Evolutionary conservation across 2,797 vertebrate genomes (phyloP).

Genomic region (Cottoperca gobio): DNA sequence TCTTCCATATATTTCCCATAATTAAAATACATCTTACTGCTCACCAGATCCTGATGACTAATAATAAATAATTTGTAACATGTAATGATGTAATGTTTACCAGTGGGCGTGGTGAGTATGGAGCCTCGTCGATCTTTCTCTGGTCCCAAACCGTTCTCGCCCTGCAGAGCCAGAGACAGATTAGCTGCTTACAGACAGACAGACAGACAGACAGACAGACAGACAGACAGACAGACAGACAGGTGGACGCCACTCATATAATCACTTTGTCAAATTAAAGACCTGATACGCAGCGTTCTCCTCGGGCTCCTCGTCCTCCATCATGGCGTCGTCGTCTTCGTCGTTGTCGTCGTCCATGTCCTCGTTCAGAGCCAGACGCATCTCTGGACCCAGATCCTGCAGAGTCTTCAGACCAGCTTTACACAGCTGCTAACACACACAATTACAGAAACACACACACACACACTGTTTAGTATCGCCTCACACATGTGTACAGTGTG

Average conservation of each 20-base stretch:
- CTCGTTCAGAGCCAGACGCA: slow-evolving; percentile 90
- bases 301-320: slow-evolving; percentile 62
- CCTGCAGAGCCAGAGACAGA: slow-evolving; percentile 39
- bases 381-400: slow-evolving; percentile 95
- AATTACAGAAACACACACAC: slow-evolving; percentile 6
- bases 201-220: not conserved
- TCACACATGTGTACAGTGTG: too few species aligned
- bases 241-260: not conserved
- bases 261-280: not conserved
- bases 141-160: slow-evolving; percentile 47
- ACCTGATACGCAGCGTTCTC: slow-evolving; percentile 53
- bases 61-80: not conserved
- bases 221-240: too few species aligned
- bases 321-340: slow-evolving; percentile 53
- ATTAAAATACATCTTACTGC: too few species aligned
- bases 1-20: not conserved
- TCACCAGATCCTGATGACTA: too few species aligned
- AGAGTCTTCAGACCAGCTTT: slow-evolving; percentile 92
- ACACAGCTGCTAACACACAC: slow-evolving; percentile 58
- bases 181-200: not conserved
- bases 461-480: too few species aligned
- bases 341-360: too few species aligned
- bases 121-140: slow-evolving; percentile 66
- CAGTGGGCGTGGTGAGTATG: slow-evolving; percentile 62
- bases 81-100: slow-evolving; percentile 35